Base-by-base conservation (phyloP, 1,140 invertebrate species). In the Drosophila nigromelanica region DNA sequence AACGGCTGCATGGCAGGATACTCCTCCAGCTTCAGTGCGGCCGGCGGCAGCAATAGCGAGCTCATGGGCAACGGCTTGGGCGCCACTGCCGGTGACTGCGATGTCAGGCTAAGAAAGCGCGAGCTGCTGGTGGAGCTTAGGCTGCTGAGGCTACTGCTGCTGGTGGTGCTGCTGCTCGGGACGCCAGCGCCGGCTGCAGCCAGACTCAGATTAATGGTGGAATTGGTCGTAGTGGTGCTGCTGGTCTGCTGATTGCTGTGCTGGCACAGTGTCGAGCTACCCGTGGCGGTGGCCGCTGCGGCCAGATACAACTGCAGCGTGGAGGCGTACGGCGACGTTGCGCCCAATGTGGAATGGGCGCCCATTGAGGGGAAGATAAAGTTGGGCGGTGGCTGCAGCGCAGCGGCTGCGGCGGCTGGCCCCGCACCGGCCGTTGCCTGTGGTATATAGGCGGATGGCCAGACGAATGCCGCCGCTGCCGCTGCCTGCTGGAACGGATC, bases 401-500 rank as follows among this genome's bases (percentile, higher is more conserved):
- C 94, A 2, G 94, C 93, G 5, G 94, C 93, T 11, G 78, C 64
- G 12, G 80, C 39, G 93, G 93, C 90, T 93, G 93, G 76, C 95
- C 94, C 79, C 93, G 94, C 52, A 95, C 95, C 95, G 94, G 95
- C 48, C 24, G 76, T 73, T 33, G 73, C 73, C 50, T 91, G 89
- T 8, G 85, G 89, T 56, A 91, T 80, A 55, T 91, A 91, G 45
- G 85, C 80, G 14, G 90, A 91, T 51, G 90, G 86, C 90, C 87
- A 91, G 42, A 91, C 90, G 39, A 91, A 89, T 27, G 82, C 86
- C 56, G 90, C 90, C 4, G 96, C 87, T 48, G 89, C 94, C n/a
- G 96, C 95, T 1, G 95, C 94, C 89, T 96, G 95, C 76, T 95
- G 95, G 90, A 95, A 93, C 85, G 95, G 94, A 91, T 96, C 96